Base-by-base conservation (phyloP, 2,888 invertebrate species). In the Bombyx huttoni region DNA sequence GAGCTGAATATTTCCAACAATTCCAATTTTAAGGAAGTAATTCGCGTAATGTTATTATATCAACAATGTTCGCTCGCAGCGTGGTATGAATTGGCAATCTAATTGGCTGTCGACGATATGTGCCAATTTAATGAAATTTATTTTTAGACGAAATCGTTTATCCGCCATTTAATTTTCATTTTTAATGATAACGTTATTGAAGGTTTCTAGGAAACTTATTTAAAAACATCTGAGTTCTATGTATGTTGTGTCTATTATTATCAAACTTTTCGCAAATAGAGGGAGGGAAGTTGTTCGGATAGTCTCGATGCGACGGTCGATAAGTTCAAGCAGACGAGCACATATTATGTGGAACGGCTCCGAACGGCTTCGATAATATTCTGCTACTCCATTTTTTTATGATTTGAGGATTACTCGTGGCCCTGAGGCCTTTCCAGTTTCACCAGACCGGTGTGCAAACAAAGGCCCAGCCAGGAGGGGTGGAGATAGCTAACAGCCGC, bases 251-350 rank as follows among this genome's bases (percentile, higher is more conserved):
- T 24, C 5, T 5, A 24, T 24, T 7, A 7, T 49, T 49, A 24
- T 40, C 14, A 33, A 10, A 51, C 12, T 40, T 40, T 40, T 51
- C 34, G 47, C 34, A 51, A 47, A 34, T 13, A 13, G 34, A 13
- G 50, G 13, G 46, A 10, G 50, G 12, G 34, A 50, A 46, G 33
- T 47, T 51, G 50, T 47, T 13, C 50, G 7, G 12, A 33, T 56
- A 24, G 58, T 55, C 68, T 59, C 68, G 73, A 75, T 74, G 64
- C 57, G 68, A 73, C 81, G 84, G 81, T 87, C 85, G 78, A 83
- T 85, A 84, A 82, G 78, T 78, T 67, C 72, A 64, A 70, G 62
- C 72, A 68, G 65, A 63, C 68, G n/a, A 55, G 56, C 66, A 57
- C 64, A n/a, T n/a, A n/a, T n/a, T n/a, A n/a, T n/a, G n/a, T n/a